Percentiles rank a stretch among this genome's conserved stretches.
Conservation (phyloP, 1,140 invertebrate species). For the Eulimnadia texana region DNA sequence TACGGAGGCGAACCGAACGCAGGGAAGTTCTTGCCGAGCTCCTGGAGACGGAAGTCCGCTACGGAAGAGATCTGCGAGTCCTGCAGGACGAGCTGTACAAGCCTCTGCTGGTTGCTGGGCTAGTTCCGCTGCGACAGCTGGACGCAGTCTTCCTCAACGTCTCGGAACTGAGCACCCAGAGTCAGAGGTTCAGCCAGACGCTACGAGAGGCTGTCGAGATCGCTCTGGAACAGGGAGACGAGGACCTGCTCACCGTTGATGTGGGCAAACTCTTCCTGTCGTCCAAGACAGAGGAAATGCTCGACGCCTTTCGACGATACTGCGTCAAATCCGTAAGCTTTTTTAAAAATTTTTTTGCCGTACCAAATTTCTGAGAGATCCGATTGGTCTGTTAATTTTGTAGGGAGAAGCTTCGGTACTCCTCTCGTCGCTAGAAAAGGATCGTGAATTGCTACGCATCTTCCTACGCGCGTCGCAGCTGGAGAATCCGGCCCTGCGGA, state of each 20-base stretch:
- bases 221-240: slow-evolving; percentile 52
- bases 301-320: slow-evolving; percentile 86
- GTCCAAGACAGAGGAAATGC: slow-evolving; percentile 74
- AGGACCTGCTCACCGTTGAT: slow-evolving; percentile 75
- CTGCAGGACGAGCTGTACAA: slow-evolving; percentile 87
- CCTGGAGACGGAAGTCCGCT: slow-evolving; percentile 90
- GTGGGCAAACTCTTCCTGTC: slow-evolving; percentile 72
- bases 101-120: slow-evolving; percentile 76
- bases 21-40: slow-evolving; percentile 92
- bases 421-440: slow-evolving; percentile 80
- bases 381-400: slow-evolving; percentile 17
- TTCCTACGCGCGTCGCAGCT: slow-evolving; percentile 91
- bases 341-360: slow-evolving; percentile 1
- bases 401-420: slow-evolving; percentile 77
- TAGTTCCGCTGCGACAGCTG: slow-evolving; percentile 41
- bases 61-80: slow-evolving; percentile 78
- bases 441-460: slow-evolving; percentile 84
- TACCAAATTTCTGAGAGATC: neutral
- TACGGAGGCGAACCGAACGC: slow-evolving; percentile 69
- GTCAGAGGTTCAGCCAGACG: slow-evolving; percentile 66
- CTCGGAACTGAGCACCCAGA: slow-evolving; percentile 80
- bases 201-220: slow-evolving; percentile 75
- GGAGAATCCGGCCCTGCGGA: slow-evolving; percentile 78
- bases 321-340: slow-evolving; percentile 34
- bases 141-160: slow-evolving; percentile 85